phyloP scores from a whole-genome alignment of 2,113 vertebrate genomes.

The Oxyura jamaicensis region DNA sequence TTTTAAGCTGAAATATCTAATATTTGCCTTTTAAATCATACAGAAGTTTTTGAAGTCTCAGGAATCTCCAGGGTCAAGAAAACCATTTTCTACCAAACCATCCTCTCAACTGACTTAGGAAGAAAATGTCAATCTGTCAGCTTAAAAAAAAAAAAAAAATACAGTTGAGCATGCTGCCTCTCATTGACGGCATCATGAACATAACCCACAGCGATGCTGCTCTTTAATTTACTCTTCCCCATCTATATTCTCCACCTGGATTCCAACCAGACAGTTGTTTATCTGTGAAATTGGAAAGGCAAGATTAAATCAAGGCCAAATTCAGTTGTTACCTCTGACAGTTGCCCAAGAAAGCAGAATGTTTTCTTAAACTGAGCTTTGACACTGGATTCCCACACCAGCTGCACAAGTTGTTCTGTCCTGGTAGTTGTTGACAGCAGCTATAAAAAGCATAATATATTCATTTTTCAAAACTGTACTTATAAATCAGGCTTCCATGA shows the following conservation, averaged over 20 bases:
- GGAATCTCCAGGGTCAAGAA: background rate
- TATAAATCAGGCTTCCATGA: slow-evolving; percentile 37
- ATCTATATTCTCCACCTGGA: background rate
- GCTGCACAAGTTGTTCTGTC: slow-evolving; percentile 56
- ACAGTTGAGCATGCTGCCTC: background rate
- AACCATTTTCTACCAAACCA: background rate
- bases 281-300: background rate
- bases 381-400: slow-evolving; percentile 28
- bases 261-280: background rate
- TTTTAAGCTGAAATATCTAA: background rate
- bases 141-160: background rate
- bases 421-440: slow-evolving; percentile 51
- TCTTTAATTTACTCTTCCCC: background rate
- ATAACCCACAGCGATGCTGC: background rate
- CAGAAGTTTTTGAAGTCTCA: background rate
- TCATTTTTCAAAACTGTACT: slow-evolving; percentile 51
- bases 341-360: slow-evolving; percentile 20
- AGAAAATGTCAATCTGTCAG: background rate
- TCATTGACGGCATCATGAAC: fast-evolving
- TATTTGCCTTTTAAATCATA: background rate
- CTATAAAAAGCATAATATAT: slow-evolving; percentile 71
- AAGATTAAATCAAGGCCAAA: slow-evolving; percentile 29
- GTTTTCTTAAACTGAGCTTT: slow-evolving; percentile 33
- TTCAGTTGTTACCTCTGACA: background rate
- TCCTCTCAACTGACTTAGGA: background rate